Percentiles rank a stretch among this genome's conserved stretches.
phyloP scores from a whole-genome alignment of 2,797 vertebrate species.

The Phoeniculus purpureus region DNA sequence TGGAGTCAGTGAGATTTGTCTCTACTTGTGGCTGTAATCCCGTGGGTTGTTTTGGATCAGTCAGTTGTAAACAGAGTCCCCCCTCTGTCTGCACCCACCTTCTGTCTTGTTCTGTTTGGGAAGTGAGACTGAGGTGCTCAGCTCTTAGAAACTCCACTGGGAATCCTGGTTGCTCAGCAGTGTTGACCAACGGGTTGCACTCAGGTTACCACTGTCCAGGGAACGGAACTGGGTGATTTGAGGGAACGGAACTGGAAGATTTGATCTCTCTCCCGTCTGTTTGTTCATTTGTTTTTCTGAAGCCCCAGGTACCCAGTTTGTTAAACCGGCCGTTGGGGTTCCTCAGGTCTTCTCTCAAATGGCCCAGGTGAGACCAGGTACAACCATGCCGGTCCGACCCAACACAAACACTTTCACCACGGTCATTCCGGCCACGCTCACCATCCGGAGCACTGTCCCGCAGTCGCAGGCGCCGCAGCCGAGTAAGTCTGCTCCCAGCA shows the following conservation, averaged over 20 bases:
- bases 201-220: not conserved
- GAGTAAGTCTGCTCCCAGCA: conserved; percentile 78
- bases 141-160: not conserved
- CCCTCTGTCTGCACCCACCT: not conserved
- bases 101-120: not conserved
- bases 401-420: conserved; percentile 84
- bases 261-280: not conserved
- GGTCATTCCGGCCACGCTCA: conserved; percentile 89
- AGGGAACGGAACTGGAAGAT: not conserved
- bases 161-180: not conserved
- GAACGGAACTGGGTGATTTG: not conserved
- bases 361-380: conserved; percentile 79
- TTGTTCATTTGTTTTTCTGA: not conserved
- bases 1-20: not conserved
- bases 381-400: conserved; percentile 73
- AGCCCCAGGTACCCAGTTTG: conserved; percentile 82
- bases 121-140: not conserved
- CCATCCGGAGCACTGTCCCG: conserved; percentile 83
- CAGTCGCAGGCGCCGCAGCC: conserved; percentile 74
- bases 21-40: accelerated
- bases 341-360: conserved; percentile 86
- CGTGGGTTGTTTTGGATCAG: accelerated
- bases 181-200: too few relatives aligned
- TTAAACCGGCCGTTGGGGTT: conserved; percentile 83
- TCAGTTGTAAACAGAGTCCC: not conserved